Evolutionary conservation across 2,113 vertebrate genomes (phyloP).

Genomic region (Hypocryptadius cinnamomeus): DNA sequence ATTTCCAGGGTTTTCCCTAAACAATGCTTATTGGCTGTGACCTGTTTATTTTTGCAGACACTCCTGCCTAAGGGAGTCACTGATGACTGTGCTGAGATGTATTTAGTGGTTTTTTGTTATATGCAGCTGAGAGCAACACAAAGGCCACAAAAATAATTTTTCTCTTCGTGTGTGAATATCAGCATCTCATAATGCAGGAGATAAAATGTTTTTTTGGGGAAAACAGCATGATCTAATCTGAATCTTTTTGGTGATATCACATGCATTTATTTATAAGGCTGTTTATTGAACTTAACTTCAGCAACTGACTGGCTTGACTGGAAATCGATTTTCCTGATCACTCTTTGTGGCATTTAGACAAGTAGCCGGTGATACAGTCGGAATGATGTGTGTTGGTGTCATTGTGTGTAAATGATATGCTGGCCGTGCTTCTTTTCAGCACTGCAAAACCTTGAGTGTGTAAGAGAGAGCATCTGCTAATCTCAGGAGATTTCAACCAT

Average conservation of each 20-base stretch:
- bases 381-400: background rate
- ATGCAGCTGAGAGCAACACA: background rate
- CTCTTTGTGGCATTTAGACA: background rate
- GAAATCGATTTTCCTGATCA: background rate
- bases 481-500: background rate
- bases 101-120: background rate
- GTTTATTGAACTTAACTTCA: background rate
- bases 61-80: background rate
- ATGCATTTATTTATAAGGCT: background rate
- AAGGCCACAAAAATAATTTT: background rate
- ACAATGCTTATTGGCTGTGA: background rate
- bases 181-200: background rate
- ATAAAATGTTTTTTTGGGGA: background rate
- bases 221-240: background rate
- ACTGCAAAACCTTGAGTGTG: background rate
- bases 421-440: background rate
- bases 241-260: background rate
- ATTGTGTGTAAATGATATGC: background rate
- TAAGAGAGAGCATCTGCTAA: background rate
- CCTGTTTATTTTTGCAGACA: background rate
- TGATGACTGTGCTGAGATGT: background rate
- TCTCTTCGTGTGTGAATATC: background rate
- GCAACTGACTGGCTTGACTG: background rate
- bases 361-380: background rate
- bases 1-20: background rate